Evolutionary conservation across 2,797 vertebrate genomes (phyloP).

Genomic region (Gorsachius magnificus): DNA sequence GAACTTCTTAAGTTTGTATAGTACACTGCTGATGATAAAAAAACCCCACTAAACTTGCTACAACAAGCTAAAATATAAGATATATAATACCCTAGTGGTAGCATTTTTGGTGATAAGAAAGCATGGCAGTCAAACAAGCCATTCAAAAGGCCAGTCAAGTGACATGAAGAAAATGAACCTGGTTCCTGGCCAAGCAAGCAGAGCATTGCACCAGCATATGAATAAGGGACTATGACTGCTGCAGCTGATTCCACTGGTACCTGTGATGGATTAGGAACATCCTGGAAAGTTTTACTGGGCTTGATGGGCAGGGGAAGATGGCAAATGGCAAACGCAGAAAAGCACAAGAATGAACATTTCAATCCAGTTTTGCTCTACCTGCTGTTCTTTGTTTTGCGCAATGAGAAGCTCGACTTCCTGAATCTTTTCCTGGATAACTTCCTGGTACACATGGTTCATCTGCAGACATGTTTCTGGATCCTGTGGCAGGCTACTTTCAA

Average conservation of each 20-base stretch:
- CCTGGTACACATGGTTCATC: conserved; percentile 95
- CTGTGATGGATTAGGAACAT: background rate
- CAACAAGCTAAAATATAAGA: background rate
- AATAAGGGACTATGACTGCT: background rate
- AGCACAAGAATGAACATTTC: background rate
- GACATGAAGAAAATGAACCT: background rate
- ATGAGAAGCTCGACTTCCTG: conserved; percentile 80
- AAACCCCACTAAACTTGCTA: rapidly evolving
- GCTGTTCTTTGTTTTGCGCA: conserved; percentile 82
- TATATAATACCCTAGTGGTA: background rate
- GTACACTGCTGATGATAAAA: background rate
- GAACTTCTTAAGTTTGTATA: background rate
- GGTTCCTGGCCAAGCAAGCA: background rate
- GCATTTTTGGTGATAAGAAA: background rate
- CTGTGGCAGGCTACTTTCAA: conserved; percentile 75
- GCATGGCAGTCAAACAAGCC: background rate
- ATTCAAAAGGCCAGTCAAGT: background rate
- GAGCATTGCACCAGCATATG: background rate
- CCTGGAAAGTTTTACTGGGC: background rate
- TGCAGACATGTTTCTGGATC: conserved; percentile 89
- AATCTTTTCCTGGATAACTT: conserved; percentile 89
- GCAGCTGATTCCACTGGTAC: background rate
- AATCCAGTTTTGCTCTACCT: conserved; percentile 69
- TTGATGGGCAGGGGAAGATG: background rate
- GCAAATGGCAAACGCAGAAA: background rate